A percentile compares a stretch with the other conserved stretches of the same genome.
phyloP scores from a whole-genome alignment of 1,140 invertebrate genomes.

The Oreohelix idahoensis region DNA sequence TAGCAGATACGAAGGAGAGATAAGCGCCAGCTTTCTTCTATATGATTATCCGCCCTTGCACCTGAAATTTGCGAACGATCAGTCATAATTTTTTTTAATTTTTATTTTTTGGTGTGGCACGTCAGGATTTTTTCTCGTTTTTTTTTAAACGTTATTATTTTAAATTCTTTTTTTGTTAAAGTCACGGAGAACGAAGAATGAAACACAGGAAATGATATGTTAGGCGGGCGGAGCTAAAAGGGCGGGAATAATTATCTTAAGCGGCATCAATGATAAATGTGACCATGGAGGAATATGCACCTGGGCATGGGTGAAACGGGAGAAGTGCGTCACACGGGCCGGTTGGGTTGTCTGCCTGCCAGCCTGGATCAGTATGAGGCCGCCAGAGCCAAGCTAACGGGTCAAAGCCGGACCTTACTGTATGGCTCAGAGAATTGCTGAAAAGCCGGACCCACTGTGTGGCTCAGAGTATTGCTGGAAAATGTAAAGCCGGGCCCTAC shows the following conservation, averaged over 20 bases:
- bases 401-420: too few species aligned
- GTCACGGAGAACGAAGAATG: not conserved
- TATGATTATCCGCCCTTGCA: slow-evolving; percentile 16
- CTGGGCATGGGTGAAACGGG: not conserved
- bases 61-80: not conserved
- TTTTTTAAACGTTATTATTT: not conserved
- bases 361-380: not conserved
- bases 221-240: not conserved
- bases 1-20: not conserved
- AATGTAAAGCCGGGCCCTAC: too few species aligned
- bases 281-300: not conserved
- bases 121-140: not conserved
- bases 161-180: not conserved
- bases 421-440: too few species aligned
- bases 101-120: too few species aligned
- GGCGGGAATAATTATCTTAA: not conserved
- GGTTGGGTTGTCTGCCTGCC: not conserved
- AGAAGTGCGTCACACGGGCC: not conserved
- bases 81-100: slow-evolving; percentile 6
- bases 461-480: too few species aligned
- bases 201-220: slow-evolving; percentile 1
- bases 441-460: too few species aligned
- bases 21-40: not conserved
- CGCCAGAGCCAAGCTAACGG: not conserved
- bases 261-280: slow-evolving; percentile 8